Conservation (phyloP, 2,888 invertebrate genomes). For the Hyposoter dolosus region DNA sequence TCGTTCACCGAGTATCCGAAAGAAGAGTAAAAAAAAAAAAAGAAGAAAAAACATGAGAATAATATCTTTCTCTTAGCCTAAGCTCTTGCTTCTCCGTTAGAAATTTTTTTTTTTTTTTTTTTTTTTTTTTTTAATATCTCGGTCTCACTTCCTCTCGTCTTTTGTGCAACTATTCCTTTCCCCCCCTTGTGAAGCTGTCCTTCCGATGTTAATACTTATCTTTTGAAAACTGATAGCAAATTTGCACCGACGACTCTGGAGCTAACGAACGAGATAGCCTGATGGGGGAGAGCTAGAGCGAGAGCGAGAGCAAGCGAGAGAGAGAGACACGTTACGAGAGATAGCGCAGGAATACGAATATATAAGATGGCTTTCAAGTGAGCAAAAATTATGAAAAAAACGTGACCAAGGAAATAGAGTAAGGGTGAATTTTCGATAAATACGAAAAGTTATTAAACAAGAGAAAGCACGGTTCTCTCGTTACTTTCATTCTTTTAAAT, state of each 20-base stretch:
- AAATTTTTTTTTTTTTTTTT: constrained; percentile 3
- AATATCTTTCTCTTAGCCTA: constrained; percentile 39
- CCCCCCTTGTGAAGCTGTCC: neutral
- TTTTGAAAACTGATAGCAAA: constrained; percentile 9
- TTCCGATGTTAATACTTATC: constrained; percentile 25
- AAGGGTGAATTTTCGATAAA: constrained; percentile 9
- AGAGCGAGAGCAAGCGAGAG: constrained; percentile 48
- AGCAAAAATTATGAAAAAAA: constrained; percentile 21
- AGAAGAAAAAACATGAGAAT: constrained; percentile 24
- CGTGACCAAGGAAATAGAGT: constrained; percentile 14
- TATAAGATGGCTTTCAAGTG: constrained; percentile 14
- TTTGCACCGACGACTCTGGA: constrained; percentile 37
- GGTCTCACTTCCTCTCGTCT: constrained; percentile 43
- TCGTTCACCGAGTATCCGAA: constrained; percentile 59
- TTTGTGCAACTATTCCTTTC: constrained; percentile 46
- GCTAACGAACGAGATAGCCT: constrained; percentile 27
- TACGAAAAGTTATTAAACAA: constrained; percentile 6
- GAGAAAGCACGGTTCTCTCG: neutral
- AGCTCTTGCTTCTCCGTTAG: constrained; percentile 26
- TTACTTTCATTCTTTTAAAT: constrained; percentile 13
- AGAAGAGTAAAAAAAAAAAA: constrained; percentile 9
- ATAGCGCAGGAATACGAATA: constrained; percentile 11
- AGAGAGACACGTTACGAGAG: constrained; percentile 22
- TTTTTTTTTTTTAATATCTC: constrained; percentile 3
- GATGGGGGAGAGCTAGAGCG: constrained; percentile 14